These are phyloP conservation scores for Rosalia funebris DNA, from an alignment of 2,888 invertebrate genomes.

Conservation along the genomic window DNA sequence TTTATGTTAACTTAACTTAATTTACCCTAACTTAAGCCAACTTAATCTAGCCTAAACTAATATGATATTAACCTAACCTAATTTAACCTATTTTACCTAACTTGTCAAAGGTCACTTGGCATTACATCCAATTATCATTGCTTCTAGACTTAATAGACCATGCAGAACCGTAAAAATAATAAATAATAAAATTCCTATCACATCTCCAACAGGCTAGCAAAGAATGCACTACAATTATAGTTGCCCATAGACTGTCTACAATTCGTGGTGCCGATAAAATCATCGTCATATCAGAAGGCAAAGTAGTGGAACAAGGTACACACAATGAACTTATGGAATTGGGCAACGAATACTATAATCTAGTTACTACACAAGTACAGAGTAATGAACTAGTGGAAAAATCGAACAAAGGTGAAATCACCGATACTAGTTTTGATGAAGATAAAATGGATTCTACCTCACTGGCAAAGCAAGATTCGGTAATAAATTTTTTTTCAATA, in stretches of 20 bases:
- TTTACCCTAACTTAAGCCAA: too few relatives aligned
- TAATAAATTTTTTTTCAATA: constrained; percentile 3
- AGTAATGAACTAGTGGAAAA: constrained; percentile 29
- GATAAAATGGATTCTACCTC: constrained; percentile 32
- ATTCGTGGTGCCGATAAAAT: constrained; percentile 79
- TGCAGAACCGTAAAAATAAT: too few relatives aligned
- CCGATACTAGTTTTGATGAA: constrained; percentile 27
- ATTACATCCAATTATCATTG: too few relatives aligned
- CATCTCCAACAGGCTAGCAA: constrained; percentile 69
- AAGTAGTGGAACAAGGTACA: constrained; percentile 76
- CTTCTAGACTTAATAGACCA: too few relatives aligned
- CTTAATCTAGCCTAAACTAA: too few relatives aligned
- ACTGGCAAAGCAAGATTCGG: constrained; percentile 18
- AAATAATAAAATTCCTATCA: too few relatives aligned
- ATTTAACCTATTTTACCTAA: too few relatives aligned
- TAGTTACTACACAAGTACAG: constrained; percentile 73
- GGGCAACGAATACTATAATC: constrained; percentile 74
- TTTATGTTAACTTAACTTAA: too few relatives aligned
- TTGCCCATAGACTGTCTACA: constrained; percentile 81
- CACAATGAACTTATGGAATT: constrained; percentile 75
- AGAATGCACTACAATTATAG: constrained; percentile 81
- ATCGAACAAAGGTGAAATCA: background rate
- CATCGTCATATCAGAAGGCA: constrained; percentile 75
- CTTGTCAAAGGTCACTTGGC: too few relatives aligned
- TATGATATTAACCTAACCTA: too few relatives aligned